Conservation (phyloP, 2,797 vertebrate genomes). For the Megalops cyprinoides region DNA sequence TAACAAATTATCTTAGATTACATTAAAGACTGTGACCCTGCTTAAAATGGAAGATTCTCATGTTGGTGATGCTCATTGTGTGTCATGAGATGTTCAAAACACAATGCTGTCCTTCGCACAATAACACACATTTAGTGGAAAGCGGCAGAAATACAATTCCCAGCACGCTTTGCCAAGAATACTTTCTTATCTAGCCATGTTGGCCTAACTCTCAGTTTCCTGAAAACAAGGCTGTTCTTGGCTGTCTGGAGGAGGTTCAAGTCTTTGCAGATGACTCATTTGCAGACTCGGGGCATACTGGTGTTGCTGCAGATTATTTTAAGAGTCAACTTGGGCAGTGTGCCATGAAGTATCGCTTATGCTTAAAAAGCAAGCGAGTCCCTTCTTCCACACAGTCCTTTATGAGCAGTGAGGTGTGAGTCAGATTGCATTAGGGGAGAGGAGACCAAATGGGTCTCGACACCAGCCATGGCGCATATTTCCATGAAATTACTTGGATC, state of each 20-base stretch:
- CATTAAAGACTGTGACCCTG: not conserved
- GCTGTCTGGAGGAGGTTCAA: constrained; percentile 49
- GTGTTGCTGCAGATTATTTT: constrained; percentile 27
- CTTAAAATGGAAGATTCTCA: not conserved
- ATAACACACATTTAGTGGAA: not conserved
- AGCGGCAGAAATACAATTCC: constrained; percentile 34
- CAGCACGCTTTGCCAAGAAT: not conserved
- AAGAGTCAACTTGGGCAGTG: constrained; percentile 5
- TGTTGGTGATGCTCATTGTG: no score
- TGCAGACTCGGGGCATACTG: constrained; percentile 37
- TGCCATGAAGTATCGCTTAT: constrained; percentile 19
- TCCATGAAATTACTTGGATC: constrained; percentile 26
- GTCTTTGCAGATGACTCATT: constrained; percentile 46
- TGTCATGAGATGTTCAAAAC: not conserved
- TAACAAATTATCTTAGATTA: not conserved
- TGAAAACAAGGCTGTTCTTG: constrained; percentile 41
- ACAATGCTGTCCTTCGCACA: no score
- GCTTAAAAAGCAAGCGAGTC: constrained; percentile 13
- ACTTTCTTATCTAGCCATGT: constrained; percentile 58
- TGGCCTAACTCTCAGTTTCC: constrained; percentile 39
- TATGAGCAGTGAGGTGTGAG: constrained; percentile 40
- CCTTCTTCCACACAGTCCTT: constrained; percentile 22
- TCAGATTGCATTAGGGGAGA: constrained; percentile 35
- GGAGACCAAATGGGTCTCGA: constrained; percentile 22
- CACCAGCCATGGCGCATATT: constrained; percentile 1